Evolutionary conservation across 2,113 vertebrate species (phyloP), one percentile per base, ranked within the genome.

Genomic region (Atherinomorus stipes): DNA sequence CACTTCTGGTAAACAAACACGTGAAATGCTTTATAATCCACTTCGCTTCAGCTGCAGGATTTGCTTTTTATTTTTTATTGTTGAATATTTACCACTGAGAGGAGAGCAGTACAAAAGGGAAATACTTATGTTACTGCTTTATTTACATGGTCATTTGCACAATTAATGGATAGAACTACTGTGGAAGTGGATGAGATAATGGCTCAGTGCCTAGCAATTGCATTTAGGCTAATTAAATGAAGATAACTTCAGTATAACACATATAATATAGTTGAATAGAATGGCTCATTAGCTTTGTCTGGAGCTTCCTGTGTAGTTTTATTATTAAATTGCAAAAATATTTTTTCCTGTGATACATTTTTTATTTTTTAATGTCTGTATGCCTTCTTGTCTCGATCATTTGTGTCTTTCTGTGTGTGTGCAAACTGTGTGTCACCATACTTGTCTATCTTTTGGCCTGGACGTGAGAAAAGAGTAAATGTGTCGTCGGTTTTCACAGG

Each of bases 351-450:
- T 73, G n/a, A 44, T 40, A 47, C 1, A 31, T 63, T 26, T 53
- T 8, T 64, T 66, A 49, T 56, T 76, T 74, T 62, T 21, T 28
- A 67, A 73, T 62, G 38, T 74, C 23, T 75, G 53, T 73, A 59
- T 85, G 81, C 76, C 77, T 88, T 80, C 84, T 11, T 71, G 50
- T 81, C 49, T 85, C 71, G 40, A 65, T 78, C 65, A 51, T 12
- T 45, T 40, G 64, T 83, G 37, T 79, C 45, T 85, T 67, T 87
- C 23, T 85, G 51, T 88, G 34, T 77, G 66, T 78, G 62, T 70
- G 57, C 47, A 65, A 65, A 58, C 52, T 45, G 2, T 76, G 23
- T 74, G 62, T 76, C 16, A 37, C 62, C 18, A 61, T 59, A 8
- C 78, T 18, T 64, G 61, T 75, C 34, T 61, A 4, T 78, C 22